Evolutionary conservation across 2,888 invertebrate genomes (phyloP), one percentile per base, ranked within the genome.

Genomic region (Campopleginae sp.): DNA sequence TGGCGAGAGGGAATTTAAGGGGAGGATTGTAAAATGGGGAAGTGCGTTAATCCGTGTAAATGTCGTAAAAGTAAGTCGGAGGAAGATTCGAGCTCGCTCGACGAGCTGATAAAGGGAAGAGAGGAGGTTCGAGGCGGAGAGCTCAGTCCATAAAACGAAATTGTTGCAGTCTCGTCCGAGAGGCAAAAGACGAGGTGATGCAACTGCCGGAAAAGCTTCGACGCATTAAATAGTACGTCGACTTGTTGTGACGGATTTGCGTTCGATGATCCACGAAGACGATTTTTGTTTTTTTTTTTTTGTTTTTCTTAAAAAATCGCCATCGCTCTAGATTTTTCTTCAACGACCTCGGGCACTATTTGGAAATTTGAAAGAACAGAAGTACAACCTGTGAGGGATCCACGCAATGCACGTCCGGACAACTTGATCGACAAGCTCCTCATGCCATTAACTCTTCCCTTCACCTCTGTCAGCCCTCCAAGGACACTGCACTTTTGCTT

Each of bases 1-100:
- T 1, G 3, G 27, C 70, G 51, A 33, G 63, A 72, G 31, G 46
- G 77, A 70, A 75, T 82, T 70, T 44, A 77, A 70, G 86, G 85
- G 88, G 89, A 90, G n/a, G n/a, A 91, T 86, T 84, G 88, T 87
- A 77, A 87, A 88, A 86, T 85, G 86, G 88, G 87, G 85, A 88
- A 87, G 89, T 89, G 90, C 90, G 90, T 88, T 90, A 91, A 92
- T 92, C 87, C 89, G 88, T 91, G 91, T 90, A 91, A 92, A 92
- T 91, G 33, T 79, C 92, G 92, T 92, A 91, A 92, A 92, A 91
- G 78, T 76, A 31, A 54, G 75, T 80, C 27, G 75, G n/a, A 74
- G 48, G 63, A 76, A 46, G 48, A 71, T 61, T 42, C 27, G 33
- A 23, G 58, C 80, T 48, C 42, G 66, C 58, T 63, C 66, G 71